These are phyloP conservation scores for Lagocephalus sceleratus DNA, from an alignment of 2,797 vertebrate genomes.

Conservation along the genomic window DNA sequence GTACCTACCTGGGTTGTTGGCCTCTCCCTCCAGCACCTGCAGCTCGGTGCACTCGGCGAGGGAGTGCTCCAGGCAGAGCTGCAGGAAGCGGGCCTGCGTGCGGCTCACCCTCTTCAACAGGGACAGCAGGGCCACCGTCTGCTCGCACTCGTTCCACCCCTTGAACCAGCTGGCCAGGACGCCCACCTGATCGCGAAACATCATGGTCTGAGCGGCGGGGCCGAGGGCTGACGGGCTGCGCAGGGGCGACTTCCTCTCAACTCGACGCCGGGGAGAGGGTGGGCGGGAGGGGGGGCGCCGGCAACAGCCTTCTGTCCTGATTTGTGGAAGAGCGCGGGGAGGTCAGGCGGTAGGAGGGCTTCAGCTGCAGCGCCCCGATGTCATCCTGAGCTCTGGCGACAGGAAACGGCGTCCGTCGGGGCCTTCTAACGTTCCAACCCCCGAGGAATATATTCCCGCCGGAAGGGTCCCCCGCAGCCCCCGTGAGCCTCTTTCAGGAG, in stretches of 20 bases:
- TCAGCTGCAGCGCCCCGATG: slow-evolving; percentile 39
- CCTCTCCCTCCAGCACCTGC: slow-evolving; percentile 91
- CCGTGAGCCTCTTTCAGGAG: slow-evolving; percentile 21
- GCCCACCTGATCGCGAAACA: slow-evolving; percentile 99
- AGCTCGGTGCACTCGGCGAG: slow-evolving; percentile 93
- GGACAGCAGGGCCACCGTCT: slow-evolving; percentile 97
- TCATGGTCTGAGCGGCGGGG: slow-evolving; percentile 79
- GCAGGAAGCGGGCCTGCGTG: slow-evolving; percentile 96
- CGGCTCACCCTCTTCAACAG: slow-evolving; percentile 92
- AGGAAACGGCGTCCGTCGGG: slow-evolving; percentile 9
- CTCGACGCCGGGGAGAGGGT: neutral
- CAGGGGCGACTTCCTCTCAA: neutral
- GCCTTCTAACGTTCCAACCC: slow-evolving; percentile 15
- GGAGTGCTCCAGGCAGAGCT: slow-evolving; percentile 96
- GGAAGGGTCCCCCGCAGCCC: slow-evolving; percentile 14
- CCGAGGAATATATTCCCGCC: slow-evolving; percentile 33
- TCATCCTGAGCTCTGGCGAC: slow-evolving; percentile 45
- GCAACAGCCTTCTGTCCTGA: slow-evolving; percentile 4
- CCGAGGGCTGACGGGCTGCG: slow-evolving; percentile 2
- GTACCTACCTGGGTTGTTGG: slow-evolving; percentile 92
- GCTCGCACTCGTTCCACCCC: slow-evolving; percentile 98
- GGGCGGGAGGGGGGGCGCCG: neutral
- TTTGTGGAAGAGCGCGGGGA: neutral
- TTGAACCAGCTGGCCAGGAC: slow-evolving; percentile 97
- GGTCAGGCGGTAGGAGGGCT: slow-evolving; percentile 11